Conservation (phyloP, 2,797 vertebrate species). For the Paratrypauchen microcephalus region DNA sequence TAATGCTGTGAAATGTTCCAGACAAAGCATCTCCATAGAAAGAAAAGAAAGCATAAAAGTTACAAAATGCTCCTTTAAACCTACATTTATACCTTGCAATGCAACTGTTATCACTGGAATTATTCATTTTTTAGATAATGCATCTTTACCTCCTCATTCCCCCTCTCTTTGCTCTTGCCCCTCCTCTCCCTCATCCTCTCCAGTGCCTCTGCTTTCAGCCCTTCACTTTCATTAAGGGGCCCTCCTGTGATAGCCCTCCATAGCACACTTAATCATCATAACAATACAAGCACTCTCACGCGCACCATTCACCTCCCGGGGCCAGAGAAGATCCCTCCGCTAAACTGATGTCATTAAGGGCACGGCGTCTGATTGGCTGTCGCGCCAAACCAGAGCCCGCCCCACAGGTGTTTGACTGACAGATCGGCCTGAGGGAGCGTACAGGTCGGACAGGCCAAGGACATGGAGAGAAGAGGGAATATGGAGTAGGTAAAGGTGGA, state of each 20-base stretch:
- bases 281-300: slow-evolving; percentile 71
- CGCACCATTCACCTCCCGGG: slow-evolving; percentile 67
- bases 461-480: slow-evolving; percentile 57
- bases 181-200: slow-evolving; percentile 9
- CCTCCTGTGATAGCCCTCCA: slow-evolving; percentile 79
- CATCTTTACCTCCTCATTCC: slow-evolving; percentile 8
- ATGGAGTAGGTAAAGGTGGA: slow-evolving; percentile 27
- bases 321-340: slow-evolving; percentile 56
- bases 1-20: no score
- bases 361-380: slow-evolving; percentile 52
- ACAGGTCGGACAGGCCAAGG: slow-evolving; percentile 68
- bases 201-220: slow-evolving; percentile 52
- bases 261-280: slow-evolving; percentile 78
- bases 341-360: slow-evolving; percentile 71
- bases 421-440: slow-evolving; percentile 48
- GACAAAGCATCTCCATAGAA: no score
- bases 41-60: no score
- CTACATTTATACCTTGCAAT: background rate
- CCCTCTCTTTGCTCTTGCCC: background rate
- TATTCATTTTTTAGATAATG: background rate
- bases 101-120: background rate
- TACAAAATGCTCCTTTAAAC: no score
- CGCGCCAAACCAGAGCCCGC: slow-evolving; percentile 35
- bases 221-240: slow-evolving; percentile 75
- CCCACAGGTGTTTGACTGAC: slow-evolving; percentile 56